A percentile compares a stretch with the other conserved stretches of the same genome.
Conservation (phyloP, 2,113 vertebrate genomes). For the Serinus canaria region DNA sequence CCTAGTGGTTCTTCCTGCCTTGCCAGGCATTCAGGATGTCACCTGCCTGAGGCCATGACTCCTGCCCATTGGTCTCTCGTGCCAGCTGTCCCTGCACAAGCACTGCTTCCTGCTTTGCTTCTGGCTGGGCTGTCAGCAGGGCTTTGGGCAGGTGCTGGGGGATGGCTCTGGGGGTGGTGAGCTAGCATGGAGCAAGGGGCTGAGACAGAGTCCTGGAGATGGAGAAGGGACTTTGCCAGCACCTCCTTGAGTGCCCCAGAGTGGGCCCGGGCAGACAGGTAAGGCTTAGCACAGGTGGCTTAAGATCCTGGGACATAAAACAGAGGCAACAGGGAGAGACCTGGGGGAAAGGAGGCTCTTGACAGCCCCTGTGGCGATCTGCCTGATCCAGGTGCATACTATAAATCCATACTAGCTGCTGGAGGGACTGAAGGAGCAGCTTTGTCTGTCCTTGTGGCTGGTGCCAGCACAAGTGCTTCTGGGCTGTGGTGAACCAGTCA, state of each 20-base stretch:
- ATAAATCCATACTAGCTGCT: not conserved
- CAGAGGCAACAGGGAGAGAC: not conserved
- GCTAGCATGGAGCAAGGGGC: accelerated
- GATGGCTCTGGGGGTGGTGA: not conserved
- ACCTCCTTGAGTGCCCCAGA: accelerated
- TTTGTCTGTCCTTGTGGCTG: not conserved
- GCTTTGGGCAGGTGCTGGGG: not conserved
- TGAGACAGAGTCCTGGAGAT: not conserved
- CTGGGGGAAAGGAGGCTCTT: not conserved
- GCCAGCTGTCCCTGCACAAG: not conserved
- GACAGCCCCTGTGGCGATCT: not conserved
- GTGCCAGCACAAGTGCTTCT: not conserved
- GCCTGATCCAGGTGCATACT: accelerated
- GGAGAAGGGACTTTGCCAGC: not conserved
- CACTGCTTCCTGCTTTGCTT: not conserved
- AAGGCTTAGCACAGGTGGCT: not conserved
- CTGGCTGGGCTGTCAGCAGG: accelerated
- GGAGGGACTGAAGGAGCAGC: not conserved
- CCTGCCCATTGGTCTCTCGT: not conserved
- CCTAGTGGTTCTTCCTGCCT: not conserved
- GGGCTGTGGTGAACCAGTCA: not conserved
- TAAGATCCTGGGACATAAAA: not conserved
- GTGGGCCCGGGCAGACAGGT: not conserved
- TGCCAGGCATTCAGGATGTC: too few species aligned
- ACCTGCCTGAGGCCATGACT: accelerated